Conservation (phyloP, 2,888 invertebrate species). For the Hydraecia micacea region DNA sequence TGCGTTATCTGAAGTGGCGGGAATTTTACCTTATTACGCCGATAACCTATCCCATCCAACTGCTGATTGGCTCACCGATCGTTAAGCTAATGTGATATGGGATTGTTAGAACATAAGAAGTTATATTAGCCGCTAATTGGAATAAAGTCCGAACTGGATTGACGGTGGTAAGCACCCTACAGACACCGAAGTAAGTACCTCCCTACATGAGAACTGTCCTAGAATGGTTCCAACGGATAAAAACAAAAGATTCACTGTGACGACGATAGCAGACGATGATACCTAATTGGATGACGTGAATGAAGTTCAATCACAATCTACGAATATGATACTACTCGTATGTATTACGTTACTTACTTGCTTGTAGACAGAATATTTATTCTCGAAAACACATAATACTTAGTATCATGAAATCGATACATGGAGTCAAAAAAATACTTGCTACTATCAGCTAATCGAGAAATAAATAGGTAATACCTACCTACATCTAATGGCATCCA, state of each 20-base stretch:
- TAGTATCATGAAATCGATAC: constrained; percentile 1
- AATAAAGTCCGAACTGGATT: constrained; percentile 33
- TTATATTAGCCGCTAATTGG: constrained; percentile 32
- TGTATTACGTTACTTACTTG: constrained; percentile 41
- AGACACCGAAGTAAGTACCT: background rate
- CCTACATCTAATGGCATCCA: background rate
- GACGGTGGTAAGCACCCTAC: constrained; percentile 12
- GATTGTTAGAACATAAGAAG: constrained; percentile 24
- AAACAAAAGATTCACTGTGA: constrained; percentile 23
- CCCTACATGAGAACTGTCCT: constrained; percentile 21
- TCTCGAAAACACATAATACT: constrained; percentile 12
- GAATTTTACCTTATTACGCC: constrained; percentile 68
- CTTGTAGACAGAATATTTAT: constrained; percentile 24
- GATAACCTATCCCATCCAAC: constrained; percentile 52
- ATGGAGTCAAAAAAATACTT: background rate
- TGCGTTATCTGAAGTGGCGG: constrained; percentile 60
- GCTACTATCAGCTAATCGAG: background rate
- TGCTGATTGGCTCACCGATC: constrained; percentile 48
- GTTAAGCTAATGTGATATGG: constrained; percentile 23
- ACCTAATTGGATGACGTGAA: constrained; percentile 36
- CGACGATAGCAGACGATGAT: constrained; percentile 19
- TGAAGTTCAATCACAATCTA: constrained; percentile 53
- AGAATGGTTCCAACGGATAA: constrained; percentile 31
- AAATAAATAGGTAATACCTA: background rate
- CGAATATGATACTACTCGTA: constrained; percentile 25